Conservation (phyloP, 1,140 invertebrate species). For the Drosophila kurseongensis region DNA sequence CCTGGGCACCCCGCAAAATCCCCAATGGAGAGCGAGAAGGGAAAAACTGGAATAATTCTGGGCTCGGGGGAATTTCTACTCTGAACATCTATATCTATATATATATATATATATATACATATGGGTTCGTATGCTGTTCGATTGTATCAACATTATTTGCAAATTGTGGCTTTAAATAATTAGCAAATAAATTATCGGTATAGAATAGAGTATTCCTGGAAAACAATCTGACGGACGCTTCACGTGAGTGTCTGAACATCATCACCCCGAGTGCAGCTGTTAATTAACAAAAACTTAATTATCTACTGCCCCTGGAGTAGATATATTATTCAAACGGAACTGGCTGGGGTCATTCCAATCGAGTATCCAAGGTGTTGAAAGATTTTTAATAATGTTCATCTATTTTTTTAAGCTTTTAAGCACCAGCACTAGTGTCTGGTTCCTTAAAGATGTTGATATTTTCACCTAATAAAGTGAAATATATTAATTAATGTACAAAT, state of each 20-base stretch:
- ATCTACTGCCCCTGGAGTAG: background rate
- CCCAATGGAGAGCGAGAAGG: background rate
- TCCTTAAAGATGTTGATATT: background rate
- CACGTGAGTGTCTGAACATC: slow-evolving; percentile 35
- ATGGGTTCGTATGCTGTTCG: slow-evolving; percentile 10
- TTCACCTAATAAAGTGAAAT: too few species aligned
- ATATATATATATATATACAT: background rate
- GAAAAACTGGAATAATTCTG: slow-evolving; percentile 43
- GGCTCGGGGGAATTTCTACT: slow-evolving; percentile 54
- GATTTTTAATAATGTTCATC: too few species aligned
- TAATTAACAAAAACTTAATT: slow-evolving; percentile 25
- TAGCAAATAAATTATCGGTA: slow-evolving; percentile 60
- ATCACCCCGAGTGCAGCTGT: slow-evolving; percentile 49
- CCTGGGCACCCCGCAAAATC: slow-evolving; percentile 25
- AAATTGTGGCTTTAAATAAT: slow-evolving; percentile 69
- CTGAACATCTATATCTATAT: slow-evolving; percentile 15
- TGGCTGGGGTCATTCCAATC: slow-evolving; percentile 1
- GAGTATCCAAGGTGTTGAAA: background rate
- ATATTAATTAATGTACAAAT: too few species aligned
- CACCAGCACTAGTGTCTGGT: too few species aligned
- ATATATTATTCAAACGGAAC: slow-evolving; percentile 13
- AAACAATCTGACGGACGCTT: slow-evolving; percentile 37
- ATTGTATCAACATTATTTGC: slow-evolving; percentile 51
- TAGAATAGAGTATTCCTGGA: slow-evolving; percentile 48
- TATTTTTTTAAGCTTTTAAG: background rate